phyloP scores from a whole-genome alignment of 2,113 vertebrate species.

The Delphinapterus leucas region DNA sequence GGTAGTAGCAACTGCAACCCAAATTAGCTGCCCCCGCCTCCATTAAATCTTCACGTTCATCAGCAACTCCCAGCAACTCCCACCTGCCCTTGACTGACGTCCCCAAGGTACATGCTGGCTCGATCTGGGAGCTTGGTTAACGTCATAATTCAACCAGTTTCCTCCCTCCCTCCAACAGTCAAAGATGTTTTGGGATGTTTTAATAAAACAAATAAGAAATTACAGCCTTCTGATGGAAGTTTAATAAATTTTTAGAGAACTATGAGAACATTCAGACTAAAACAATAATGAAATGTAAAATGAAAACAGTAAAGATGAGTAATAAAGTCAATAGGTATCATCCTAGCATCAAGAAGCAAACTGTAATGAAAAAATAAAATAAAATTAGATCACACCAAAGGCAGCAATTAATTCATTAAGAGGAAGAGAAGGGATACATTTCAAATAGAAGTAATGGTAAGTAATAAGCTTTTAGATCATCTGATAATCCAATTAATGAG shows the following conservation, averaged over 20 bases:
- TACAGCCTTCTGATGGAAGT: neutral
- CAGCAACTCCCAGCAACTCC: neutral
- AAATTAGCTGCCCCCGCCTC: neutral
- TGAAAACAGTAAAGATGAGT: neutral
- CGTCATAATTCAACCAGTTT: neutral
- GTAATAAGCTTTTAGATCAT: neutral
- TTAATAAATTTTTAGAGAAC: conserved; percentile 15
- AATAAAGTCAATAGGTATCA: conserved; percentile 37
- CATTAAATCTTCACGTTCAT: neutral
- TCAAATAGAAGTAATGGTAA: neutral
- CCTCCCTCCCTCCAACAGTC: neutral
- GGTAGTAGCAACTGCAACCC: neutral
- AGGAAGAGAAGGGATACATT: neutral
- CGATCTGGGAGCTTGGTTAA: neutral
- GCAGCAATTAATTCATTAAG: neutral
- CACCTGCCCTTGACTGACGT: neutral
- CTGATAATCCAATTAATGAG: conserved; percentile 3
- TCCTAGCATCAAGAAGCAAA: neutral
- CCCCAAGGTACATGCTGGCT: neutral
- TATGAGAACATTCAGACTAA: neutral
- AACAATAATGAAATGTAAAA: conserved; percentile 15
- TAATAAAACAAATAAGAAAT: conserved; percentile 6
- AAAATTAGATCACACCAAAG: neutral
- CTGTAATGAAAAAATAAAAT: neutral
- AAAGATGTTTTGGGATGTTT: neutral